Evolutionary conservation across 2,888 invertebrate species (phyloP).

Genomic region (Rotaria sp.): DNA sequence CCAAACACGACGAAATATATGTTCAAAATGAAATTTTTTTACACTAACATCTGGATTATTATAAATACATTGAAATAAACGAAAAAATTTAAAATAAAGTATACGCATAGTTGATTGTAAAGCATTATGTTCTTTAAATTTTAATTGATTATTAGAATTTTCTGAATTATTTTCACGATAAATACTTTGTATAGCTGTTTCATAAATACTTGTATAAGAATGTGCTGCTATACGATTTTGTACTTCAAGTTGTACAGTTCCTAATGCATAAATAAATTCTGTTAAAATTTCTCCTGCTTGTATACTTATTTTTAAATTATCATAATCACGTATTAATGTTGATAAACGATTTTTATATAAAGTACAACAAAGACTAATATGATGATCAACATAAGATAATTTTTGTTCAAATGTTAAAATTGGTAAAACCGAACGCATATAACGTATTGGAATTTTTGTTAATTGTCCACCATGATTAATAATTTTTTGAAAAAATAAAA

Average conservation of each 20-base stretch:
- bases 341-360: conserved; percentile 7
- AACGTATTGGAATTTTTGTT: background rate
- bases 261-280: background rate
- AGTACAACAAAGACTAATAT: background rate
- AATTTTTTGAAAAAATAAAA: background rate
- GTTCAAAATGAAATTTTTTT: background rate
- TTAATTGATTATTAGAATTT: background rate
- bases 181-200: background rate
- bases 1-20: conserved; percentile 12
- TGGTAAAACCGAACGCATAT: background rate
- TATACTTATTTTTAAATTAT: background rate
- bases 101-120: background rate
- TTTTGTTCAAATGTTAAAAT: background rate
- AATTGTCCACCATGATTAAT: conserved; percentile 1
- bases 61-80: conserved; percentile 14
- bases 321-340: conserved; percentile 6
- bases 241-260: background rate
- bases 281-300: conserved; percentile 6
- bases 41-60: background rate
- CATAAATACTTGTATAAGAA: background rate
- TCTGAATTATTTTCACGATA: background rate
- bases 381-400: background rate
- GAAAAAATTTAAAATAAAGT: background rate
- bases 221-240: background rate
- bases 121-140: background rate